Percentiles rank a stretch among this genome's conserved stretches.
Conservation (phyloP, 2,797 vertebrate genomes). For the Enteromius anoplus region DNA sequence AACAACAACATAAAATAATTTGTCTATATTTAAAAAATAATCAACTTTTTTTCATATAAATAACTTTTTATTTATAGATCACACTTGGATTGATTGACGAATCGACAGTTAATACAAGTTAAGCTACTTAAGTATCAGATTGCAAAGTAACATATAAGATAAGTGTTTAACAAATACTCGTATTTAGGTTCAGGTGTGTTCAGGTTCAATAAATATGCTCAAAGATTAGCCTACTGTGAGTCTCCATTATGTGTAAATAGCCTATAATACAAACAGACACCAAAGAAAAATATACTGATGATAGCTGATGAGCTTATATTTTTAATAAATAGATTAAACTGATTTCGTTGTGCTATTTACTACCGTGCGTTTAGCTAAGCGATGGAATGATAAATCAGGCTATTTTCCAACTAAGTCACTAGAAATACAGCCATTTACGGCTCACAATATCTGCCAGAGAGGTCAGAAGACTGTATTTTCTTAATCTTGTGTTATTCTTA, state of each 20-base stretch:
- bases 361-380: not conserved
- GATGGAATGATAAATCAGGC: not conserved
- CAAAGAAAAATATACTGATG: not conserved
- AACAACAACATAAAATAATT: not conserved
- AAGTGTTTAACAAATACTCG: not conserved
- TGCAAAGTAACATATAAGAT: not conserved
- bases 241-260: not conserved
- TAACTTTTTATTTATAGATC: not conserved
- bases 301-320: not conserved
- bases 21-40: not conserved
- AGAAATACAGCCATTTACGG: not conserved
- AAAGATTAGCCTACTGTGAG: not conserved
- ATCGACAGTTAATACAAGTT: not conserved
- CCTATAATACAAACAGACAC: too few species aligned
- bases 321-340: not conserved
- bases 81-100: not conserved
- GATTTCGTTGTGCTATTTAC: not conserved
- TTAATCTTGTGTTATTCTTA: not conserved
- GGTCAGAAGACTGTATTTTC: not conserved
- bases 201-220: not conserved
- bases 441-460: not conserved
- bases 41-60: not conserved
- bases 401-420: conserved; percentile 25
- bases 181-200: not conserved
- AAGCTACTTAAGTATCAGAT: not conserved